A percentile compares a stretch with the other conserved stretches of the same genome.
These are phyloP conservation scores for Cephalotes varians DNA, from an alignment of 2,888 invertebrate genomes.

Conservation along the genomic window DNA sequence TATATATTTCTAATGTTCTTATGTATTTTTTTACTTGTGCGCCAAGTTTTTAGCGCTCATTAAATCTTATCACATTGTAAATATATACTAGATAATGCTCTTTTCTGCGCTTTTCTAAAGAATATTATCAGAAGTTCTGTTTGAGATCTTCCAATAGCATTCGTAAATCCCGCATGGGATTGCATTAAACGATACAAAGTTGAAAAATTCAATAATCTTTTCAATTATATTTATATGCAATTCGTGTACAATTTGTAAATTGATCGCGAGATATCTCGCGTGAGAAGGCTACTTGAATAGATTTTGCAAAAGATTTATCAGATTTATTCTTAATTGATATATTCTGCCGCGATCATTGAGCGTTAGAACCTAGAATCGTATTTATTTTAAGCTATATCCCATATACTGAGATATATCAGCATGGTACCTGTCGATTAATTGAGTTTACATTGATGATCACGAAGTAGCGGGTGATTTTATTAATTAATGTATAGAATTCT, in stretches of 20 bases:
- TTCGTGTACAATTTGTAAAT: slow-evolving; percentile 61
- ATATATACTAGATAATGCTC: slow-evolving; percentile 28
- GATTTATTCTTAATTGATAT: slow-evolving; percentile 44
- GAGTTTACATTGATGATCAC: slow-evolving; percentile 38
- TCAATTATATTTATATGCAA: slow-evolving; percentile 32
- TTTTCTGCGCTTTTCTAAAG: slow-evolving; percentile 9
- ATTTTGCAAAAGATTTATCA: slow-evolving; percentile 32
- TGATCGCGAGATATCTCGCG: background rate
- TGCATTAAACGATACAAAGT: background rate
- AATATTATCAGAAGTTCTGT: slow-evolving; percentile 26
- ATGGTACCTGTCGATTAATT: slow-evolving; percentile 58
- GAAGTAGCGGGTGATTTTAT: slow-evolving; percentile 30
- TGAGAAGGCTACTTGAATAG: background rate
- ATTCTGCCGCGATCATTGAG: slow-evolving; percentile 30
- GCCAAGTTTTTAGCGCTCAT: background rate
- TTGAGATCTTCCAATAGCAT: slow-evolving; percentile 33
- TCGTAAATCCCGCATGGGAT: background rate
- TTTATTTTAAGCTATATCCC: slow-evolving; percentile 58
- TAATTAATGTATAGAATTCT: slow-evolving; percentile 49
- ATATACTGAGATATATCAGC: slow-evolving; percentile 49
- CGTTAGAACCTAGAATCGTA: slow-evolving; percentile 39
- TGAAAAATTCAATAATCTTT: slow-evolving; percentile 17
- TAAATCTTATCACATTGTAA: slow-evolving; percentile 36
- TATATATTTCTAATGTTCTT: background rate
- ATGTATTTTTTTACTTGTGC: background rate